phyloP scores from a whole-genome alignment of 1,140 invertebrate genomes.

The Leptinotarsa texana region DNA sequence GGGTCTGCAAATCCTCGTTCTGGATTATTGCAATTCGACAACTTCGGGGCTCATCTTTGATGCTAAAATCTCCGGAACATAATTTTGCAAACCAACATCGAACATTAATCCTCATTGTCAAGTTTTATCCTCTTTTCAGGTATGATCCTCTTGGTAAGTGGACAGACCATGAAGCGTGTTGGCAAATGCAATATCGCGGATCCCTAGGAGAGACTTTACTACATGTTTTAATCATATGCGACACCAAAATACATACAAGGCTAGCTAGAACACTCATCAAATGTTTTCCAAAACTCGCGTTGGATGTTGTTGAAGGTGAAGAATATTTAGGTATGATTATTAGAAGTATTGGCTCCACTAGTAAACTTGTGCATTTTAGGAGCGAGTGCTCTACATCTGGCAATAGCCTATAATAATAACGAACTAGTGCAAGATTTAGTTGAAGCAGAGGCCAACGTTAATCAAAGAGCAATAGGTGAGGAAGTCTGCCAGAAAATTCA shows the following conservation, averaged over 20 bases:
- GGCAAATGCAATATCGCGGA: conserved; percentile 95
- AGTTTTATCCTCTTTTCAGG: conserved; percentile 43
- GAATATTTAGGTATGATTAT: conserved; percentile 82
- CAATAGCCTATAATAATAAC: conserved; percentile 95
- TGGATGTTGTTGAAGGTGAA: conserved; percentile 95
- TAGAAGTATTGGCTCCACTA: neutral
- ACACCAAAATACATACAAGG: conserved; percentile 82
- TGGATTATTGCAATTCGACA: too few species aligned
- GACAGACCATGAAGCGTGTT: conserved; percentile 90
- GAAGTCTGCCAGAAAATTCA: neutral
- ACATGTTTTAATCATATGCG: conserved; percentile 93
- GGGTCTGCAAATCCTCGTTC: too few species aligned
- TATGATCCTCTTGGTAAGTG: conserved; percentile 85
- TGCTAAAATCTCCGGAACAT: too few species aligned
- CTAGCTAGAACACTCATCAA: conserved; percentile 88
- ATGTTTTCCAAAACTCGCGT: conserved; percentile 86
- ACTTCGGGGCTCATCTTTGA: too few species aligned
- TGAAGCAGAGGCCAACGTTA: conserved; percentile 86
- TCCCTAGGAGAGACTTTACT: conserved; percentile 92
- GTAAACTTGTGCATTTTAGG: conserved; percentile 56
- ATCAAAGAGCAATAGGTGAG: conserved; percentile 85
- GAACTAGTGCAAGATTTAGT: conserved; percentile 93
- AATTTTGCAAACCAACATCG: too few species aligned
- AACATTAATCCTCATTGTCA: too few species aligned
- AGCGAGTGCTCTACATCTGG: conserved; percentile 91